Evolutionary conservation across 2,888 invertebrate genomes (phyloP).

Genomic region (Amaurobius ferox): DNA sequence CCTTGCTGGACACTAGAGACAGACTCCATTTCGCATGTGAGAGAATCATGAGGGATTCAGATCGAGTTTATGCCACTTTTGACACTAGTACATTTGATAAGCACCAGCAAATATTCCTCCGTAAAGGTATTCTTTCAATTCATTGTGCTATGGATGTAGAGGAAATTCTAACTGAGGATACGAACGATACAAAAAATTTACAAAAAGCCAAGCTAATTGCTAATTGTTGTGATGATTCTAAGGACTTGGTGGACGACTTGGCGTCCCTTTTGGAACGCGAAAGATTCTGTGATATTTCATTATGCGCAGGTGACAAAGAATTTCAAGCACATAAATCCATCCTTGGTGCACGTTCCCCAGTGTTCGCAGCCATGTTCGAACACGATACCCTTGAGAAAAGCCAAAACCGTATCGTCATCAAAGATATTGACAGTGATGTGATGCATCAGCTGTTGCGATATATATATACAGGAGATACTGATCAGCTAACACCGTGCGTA

Average conservation of each 20-base stretch:
- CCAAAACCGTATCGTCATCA: constrained; percentile 4
- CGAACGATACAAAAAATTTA: too few relatives aligned
- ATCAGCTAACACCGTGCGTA: background rate
- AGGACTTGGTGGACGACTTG: constrained; percentile 27
- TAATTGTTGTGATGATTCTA: background rate
- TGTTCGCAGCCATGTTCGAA: constrained; percentile 50
- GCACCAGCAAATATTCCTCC: constrained; percentile 31
- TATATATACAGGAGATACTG: constrained; percentile 36
- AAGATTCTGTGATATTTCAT: constrained; percentile 22
- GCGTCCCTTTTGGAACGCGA: constrained; percentile 12
- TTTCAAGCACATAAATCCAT: constrained; percentile 45
- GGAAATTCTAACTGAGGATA: constrained; percentile 25
- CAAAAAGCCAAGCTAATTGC: background rate
- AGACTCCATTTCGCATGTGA: constrained; percentile 39
- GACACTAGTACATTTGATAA: constrained; percentile 18
- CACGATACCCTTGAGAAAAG: constrained; percentile 50
- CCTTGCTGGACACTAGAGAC: constrained; percentile 35
- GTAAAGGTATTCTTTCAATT: constrained; percentile 8
- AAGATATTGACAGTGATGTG: constrained; percentile 28
- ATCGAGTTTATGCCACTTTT: constrained; percentile 29
- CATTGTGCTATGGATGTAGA: constrained; percentile 51
- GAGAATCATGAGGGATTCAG: background rate
- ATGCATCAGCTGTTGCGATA: constrained; percentile 33
- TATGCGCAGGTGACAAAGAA: constrained; percentile 18
- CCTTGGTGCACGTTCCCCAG: constrained; percentile 40